A percentile compares a stretch with the other conserved stretches of the same genome.
Conservation (phyloP, 2,888 invertebrate species). For the Cheilosia impressa region DNA sequence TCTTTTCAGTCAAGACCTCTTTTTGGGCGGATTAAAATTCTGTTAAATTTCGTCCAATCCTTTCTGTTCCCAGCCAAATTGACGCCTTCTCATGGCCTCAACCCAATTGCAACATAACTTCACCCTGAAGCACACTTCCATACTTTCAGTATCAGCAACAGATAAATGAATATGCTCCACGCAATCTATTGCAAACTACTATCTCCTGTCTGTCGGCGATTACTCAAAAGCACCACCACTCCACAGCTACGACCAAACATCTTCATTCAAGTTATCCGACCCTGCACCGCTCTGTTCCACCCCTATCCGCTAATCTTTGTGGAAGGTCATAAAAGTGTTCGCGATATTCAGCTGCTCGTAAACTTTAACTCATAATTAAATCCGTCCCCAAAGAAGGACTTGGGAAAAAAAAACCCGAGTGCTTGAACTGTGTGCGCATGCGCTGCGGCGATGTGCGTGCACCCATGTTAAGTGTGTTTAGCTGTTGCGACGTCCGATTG, state of each 20-base stretch:
- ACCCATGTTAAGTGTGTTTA: slow-evolving; percentile 70
- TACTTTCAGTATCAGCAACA: neutral
- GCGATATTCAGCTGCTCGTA: slow-evolving; percentile 59
- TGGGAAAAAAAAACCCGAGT: neutral
- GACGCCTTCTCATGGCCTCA: neutral
- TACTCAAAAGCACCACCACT: slow-evolving; percentile 52
- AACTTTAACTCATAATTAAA: slow-evolving; percentile 72
- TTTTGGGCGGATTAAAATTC: too few species aligned
- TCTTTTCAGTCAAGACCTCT: too few species aligned
- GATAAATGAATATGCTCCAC: neutral
- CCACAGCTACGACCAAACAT: slow-evolving; percentile 43
- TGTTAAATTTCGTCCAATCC: too few species aligned
- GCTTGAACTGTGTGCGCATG: slow-evolving; percentile 3
- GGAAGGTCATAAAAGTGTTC: slow-evolving; percentile 71
- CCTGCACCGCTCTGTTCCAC: neutral
- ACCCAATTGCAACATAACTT: neutral
- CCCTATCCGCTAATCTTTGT: neutral
- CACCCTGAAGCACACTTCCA: neutral
- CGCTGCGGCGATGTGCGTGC: slow-evolving; percentile 59
- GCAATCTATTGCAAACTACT: slow-evolving; percentile 37
- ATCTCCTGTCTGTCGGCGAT: slow-evolving; percentile 64
- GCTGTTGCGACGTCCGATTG: slow-evolving; percentile 70
- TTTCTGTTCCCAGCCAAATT: too few species aligned
- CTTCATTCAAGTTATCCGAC: slow-evolving; percentile 49
- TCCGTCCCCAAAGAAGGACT: slow-evolving; percentile 27